Evolutionary conservation across 2,113 vertebrate species (phyloP).

Genomic region (Xiphophorus couchianus): DNA sequence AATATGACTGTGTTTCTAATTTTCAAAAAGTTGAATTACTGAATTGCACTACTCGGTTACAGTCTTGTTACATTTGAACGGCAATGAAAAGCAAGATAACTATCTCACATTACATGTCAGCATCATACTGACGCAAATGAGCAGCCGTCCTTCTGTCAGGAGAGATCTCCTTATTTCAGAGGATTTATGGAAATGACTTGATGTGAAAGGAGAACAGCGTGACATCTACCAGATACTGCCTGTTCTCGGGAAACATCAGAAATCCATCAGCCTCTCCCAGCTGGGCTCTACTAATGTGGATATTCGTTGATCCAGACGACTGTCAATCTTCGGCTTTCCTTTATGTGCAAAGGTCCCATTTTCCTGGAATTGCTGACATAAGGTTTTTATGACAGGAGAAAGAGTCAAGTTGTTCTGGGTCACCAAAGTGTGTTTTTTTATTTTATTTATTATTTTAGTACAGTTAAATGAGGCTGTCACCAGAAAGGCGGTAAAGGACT

Average conservation of each 20-base stretch:
- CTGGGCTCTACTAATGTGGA: background rate
- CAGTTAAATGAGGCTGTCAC: background rate
- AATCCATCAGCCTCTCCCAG: constrained; percentile 37
- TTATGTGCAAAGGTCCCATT: background rate
- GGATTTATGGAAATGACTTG: constrained; percentile 4
- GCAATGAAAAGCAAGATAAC: background rate
- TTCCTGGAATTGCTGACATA: too few species aligned
- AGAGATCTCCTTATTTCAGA: constrained; percentile 24
- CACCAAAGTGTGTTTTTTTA: background rate
- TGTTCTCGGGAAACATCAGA: constrained; percentile 30
- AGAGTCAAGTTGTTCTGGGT: background rate
- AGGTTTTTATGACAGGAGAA: background rate
- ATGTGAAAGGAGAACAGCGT: constrained; percentile 15
- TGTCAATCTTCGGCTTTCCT: background rate
- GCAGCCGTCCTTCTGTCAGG: background rate
- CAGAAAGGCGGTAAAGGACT: background rate
- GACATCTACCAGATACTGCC: constrained; percentile 21
- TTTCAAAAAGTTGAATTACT: background rate
- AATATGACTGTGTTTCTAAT: background rate
- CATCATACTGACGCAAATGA: background rate
- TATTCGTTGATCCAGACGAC: background rate
- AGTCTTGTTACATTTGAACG: background rate
- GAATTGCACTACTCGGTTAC: background rate
- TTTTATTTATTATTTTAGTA: background rate
- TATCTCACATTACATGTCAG: background rate